Percentiles rank a stretch among this genome's conserved stretches.
Evolutionary conservation across 2,797 vertebrate species (phyloP).

Genomic region (Natrix natrix): DNA sequence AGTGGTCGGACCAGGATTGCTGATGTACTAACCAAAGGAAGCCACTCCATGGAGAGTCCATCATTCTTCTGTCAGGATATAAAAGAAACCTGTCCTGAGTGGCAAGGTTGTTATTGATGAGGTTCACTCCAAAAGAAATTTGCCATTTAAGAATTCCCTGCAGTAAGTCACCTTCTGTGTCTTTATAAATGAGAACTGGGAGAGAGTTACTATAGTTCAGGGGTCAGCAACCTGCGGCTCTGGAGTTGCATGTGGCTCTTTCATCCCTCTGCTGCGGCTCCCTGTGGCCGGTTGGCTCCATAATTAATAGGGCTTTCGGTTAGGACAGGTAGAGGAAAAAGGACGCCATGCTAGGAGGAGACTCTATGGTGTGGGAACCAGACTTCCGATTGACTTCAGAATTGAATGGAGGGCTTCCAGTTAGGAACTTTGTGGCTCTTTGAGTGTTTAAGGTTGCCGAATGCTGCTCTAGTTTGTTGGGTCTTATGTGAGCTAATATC

Average conservation of each 20-base stretch:
- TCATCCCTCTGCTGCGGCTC: too few species aligned
- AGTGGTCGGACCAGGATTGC: not conserved
- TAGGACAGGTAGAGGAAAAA: too few species aligned
- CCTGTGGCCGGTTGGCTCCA: too few species aligned
- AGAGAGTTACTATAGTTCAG: not conserved
- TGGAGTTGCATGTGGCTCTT: too few species aligned
- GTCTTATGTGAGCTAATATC: not conserved
- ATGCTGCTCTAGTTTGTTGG: not conserved
- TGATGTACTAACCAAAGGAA: not conserved
- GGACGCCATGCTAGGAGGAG: too few species aligned
- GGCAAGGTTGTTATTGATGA: not conserved
- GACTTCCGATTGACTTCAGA: too few species aligned
- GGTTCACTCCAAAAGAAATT: not conserved
- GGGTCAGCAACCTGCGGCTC: too few species aligned
- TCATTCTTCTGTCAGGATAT: not conserved
- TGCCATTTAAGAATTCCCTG: not conserved
- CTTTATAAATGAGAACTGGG: not conserved
- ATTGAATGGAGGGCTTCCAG: too few species aligned
- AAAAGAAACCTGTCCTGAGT: not conserved
- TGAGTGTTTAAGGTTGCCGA: too few species aligned
- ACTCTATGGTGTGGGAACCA: too few species aligned
- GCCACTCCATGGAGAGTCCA: not conserved
- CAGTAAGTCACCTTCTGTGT: not conserved
- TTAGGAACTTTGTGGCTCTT: too few species aligned
- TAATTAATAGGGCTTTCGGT: too few species aligned